Evolutionary conservation across 2,888 invertebrate genomes (phyloP).

Genomic region (Tetragonisca angustula): DNA sequence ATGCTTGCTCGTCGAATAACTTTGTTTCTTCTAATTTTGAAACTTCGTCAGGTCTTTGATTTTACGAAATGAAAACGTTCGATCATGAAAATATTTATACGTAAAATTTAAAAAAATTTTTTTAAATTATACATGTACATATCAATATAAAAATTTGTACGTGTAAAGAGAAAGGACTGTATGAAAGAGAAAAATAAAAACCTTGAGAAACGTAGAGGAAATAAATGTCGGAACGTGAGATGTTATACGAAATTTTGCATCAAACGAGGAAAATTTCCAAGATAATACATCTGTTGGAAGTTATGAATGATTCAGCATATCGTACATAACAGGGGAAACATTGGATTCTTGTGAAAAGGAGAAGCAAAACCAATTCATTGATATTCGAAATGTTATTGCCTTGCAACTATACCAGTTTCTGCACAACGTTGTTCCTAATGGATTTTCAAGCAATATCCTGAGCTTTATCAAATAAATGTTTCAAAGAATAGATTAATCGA

Average conservation of each 20-base stretch:
- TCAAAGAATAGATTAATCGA: neutral
- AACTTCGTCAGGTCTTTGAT: too few species aligned
- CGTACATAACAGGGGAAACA: neutral
- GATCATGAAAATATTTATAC: neutral
- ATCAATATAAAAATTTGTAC: too few species aligned
- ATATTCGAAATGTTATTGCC: conserved; percentile 10
- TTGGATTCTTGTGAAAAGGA: neutral
- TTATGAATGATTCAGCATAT: neutral
- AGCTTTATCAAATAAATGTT: conserved; percentile 2
- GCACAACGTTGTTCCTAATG: neutral
- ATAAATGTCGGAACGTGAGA: neutral
- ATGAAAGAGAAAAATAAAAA: neutral
- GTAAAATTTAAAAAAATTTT: too few species aligned
- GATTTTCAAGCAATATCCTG: neutral
- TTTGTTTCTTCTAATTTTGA: neutral
- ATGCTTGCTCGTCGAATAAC: neutral
- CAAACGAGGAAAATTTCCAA: neutral
- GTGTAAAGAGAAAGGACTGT: neutral
- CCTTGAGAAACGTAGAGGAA: neutral
- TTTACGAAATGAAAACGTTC: neutral
- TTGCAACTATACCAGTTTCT: neutral
- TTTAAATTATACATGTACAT: neutral
- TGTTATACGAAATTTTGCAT: neutral
- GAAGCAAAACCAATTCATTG: neutral
- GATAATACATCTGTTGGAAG: neutral